Evolutionary conservation across 1,140 invertebrate genomes (phyloP).

Genomic region (Leptinotarsa defecta): DNA sequence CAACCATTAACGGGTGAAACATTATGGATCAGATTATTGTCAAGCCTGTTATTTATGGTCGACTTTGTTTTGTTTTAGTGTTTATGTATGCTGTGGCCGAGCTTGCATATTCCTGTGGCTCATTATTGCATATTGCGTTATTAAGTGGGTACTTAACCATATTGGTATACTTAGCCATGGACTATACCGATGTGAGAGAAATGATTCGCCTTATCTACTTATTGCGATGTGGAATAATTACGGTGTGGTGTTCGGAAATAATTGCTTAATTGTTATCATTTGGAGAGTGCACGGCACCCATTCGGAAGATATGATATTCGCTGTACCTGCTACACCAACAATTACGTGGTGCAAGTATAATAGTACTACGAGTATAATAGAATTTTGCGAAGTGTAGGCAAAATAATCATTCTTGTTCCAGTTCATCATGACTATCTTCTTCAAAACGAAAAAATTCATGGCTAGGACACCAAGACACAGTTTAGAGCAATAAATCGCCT

Average conservation of each 20-base stretch:
- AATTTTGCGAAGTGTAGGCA: too few species aligned
- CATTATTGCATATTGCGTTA: slow-evolving; percentile 15
- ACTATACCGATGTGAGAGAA: not conserved
- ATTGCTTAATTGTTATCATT: slow-evolving; percentile 4
- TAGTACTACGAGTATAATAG: too few species aligned
- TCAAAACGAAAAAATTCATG: too few species aligned
- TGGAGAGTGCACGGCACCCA: not conserved
- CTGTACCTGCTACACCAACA: not conserved
- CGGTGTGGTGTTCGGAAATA: slow-evolving; percentile 3
- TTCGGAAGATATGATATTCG: not conserved
- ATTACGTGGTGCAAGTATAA: not conserved
- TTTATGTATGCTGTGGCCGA: slow-evolving; percentile 18
- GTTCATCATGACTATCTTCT: too few species aligned
- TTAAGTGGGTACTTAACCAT: slow-evolving; percentile 19
- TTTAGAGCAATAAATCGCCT: too few species aligned
- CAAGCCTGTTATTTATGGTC: slow-evolving; percentile 28
- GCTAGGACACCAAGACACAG: too few species aligned
- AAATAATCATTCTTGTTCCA: too few species aligned
- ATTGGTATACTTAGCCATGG: slow-evolving; percentile 9
- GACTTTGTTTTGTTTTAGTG: slow-evolving; percentile 17
- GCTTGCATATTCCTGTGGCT: slow-evolving; percentile 13
- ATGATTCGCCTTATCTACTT: not conserved
- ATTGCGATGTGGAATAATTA: slow-evolving; percentile 7
- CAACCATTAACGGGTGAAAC: slow-evolving; percentile 31
- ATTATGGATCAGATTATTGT: slow-evolving; percentile 38